phyloP scores from a whole-genome alignment of 2,888 invertebrate genomes.

The Drosophila dives region DNA sequence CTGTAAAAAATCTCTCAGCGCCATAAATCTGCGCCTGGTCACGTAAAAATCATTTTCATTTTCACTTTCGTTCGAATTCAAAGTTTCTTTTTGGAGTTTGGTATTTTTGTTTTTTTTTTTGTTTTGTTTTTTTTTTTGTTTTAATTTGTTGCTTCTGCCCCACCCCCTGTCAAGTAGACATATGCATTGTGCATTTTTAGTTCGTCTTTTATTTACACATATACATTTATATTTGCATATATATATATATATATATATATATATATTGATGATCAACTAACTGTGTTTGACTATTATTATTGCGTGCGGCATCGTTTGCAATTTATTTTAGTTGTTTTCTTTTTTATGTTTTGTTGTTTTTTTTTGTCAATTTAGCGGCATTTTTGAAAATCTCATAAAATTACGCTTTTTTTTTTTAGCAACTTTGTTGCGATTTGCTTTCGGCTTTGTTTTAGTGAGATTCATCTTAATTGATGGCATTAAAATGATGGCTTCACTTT shows the following conservation, averaged over 20 bases:
- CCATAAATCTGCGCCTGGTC: constrained; percentile 64
- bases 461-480: constrained; percentile 28
- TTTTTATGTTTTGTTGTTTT: constrained; percentile 1
- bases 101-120: constrained; percentile 17
- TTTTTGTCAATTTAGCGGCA: constrained; percentile 15
- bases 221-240: background rate
- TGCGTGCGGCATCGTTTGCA: constrained; percentile 25
- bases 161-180: constrained; percentile 7
- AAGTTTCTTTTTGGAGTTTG: constrained; percentile 37
- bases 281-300: background rate
- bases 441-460: background rate
- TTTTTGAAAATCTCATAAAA: constrained; percentile 15
- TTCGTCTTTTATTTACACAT: background rate
- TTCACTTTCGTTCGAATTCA: constrained; percentile 63
- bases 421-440: constrained; percentile 1
- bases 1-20: constrained; percentile 34
- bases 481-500: constrained; percentile 33
- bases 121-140: background rate
- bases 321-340: constrained; percentile 19
- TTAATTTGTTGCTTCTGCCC: background rate
- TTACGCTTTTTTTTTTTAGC: constrained; percentile 10
- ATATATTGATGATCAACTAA: constrained; percentile 24
- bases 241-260: constrained; percentile 12
- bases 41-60: constrained; percentile 63
- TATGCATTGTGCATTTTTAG: constrained; percentile 32